A percentile compares a stretch with the other conserved stretches of the same genome.
Conservation (phyloP, 2,888 invertebrate species). For the Scelioninae gen. 1 region DNA sequence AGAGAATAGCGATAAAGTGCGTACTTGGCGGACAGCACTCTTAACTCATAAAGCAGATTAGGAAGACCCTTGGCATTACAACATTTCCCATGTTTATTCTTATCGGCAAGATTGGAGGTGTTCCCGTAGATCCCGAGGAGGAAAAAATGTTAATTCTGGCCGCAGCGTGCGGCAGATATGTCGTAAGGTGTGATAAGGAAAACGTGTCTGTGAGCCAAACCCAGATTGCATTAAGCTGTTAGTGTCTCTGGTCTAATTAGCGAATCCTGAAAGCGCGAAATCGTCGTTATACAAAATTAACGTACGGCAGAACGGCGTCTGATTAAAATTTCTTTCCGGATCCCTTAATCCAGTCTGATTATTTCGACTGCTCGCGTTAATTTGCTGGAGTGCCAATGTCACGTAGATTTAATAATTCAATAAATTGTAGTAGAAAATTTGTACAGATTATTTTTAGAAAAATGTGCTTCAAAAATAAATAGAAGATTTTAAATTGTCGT, state of each 20-base stretch:
- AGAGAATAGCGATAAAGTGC: constrained; percentile 21
- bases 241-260: constrained; percentile 49
- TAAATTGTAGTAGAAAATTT: no score
- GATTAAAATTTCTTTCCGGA: constrained; percentile 36
- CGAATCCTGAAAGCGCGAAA: constrained; percentile 30
- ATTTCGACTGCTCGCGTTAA: background rate
- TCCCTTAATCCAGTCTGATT: constrained; percentile 2
- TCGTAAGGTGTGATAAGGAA: constrained; percentile 40
- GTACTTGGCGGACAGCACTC: background rate
- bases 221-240: constrained; percentile 49
- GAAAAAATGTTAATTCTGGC: constrained; percentile 51
- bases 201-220: constrained; percentile 34
- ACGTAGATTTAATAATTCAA: no score
- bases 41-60: constrained; percentile 39
- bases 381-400: background rate
- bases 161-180: constrained; percentile 9
- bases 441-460: no score
- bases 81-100: constrained; percentile 39
- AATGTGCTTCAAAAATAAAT: no score
- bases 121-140: constrained; percentile 7
- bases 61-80: constrained; percentile 6
- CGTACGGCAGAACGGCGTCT: constrained; percentile 1
- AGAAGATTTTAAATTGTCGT: no score
- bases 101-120: constrained; percentile 32
- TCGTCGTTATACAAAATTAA: constrained; percentile 26